Conservation (phyloP, 2,113 vertebrate species). For the Centropristis striata region DNA sequence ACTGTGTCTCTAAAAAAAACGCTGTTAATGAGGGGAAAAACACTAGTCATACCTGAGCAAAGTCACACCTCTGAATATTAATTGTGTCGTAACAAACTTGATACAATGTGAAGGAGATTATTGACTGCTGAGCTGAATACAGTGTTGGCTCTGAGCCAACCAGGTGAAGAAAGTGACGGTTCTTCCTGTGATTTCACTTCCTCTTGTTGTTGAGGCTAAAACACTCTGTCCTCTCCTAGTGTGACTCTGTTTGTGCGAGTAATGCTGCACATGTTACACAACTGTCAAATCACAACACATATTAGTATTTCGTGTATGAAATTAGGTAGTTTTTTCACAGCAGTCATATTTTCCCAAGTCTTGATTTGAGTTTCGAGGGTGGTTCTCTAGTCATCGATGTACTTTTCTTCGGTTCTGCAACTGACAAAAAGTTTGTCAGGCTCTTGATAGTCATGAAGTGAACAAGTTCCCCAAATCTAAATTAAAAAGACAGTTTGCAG, state of each 20-base stretch:
- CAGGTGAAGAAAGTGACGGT: constrained; percentile 57
- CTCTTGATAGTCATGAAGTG: background rate
- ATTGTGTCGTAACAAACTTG: background rate
- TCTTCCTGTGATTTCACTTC: constrained; percentile 69
- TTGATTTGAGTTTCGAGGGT: constrained; percentile 7
- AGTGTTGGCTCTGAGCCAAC: constrained; percentile 7
- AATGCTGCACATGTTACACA: constrained; percentile 15
- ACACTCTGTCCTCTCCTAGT: constrained; percentile 20
- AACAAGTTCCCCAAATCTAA: constrained; percentile 18
- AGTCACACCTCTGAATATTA: constrained; percentile 5
- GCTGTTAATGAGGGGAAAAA: constrained; percentile 24
- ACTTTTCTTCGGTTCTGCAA: constrained; percentile 6
- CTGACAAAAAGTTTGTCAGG: background rate
- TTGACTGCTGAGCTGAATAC: constrained; percentile 5
- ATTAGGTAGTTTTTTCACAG: constrained; percentile 3
- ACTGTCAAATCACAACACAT: background rate
- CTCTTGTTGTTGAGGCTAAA: constrained; percentile 47
- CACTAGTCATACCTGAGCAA: constrained; percentile 19
- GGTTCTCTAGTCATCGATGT: background rate
- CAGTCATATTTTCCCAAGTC: background rate
- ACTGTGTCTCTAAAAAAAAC: constrained; percentile 1
- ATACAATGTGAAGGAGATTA: background rate
- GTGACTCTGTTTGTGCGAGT: constrained; percentile 35
- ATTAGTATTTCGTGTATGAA: constrained; percentile 26
- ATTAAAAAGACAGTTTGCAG: too few relatives aligned